Base-by-base conservation (phyloP, 2,797 vertebrate species). In the Agapornis canus region DNA sequence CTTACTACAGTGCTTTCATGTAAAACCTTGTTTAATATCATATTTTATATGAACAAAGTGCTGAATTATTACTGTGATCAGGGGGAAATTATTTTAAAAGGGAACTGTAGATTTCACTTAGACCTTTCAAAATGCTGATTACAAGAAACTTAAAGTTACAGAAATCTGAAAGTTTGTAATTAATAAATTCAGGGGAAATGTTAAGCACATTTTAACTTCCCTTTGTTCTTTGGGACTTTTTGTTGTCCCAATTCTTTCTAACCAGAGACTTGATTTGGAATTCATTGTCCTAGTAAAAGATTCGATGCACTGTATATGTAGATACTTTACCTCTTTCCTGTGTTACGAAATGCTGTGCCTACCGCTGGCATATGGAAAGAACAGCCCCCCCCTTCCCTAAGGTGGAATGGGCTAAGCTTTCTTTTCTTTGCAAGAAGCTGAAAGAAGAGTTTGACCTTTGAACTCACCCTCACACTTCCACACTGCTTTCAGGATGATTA, bases 371-470 rank as follows among this genome's bases (percentile, higher is more conserved):
- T 90, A 94, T 95, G 94, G 95, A 77, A 83, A 16, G 86, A 86
- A 70, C 82, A 73, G 92, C 75, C 82, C 85, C 85, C 83, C 86
- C 70, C 32, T 65, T 89, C 90, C 82, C 94, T 59, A 95, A 96
- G 96, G 95, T 95, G 87, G 86, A 96, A 90, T 40, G 93, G 93
- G 94, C 94, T 71, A 93, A 94, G 69, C 92, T 94, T 96, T 93
- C 94, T 92, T 97, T 95, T 97, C 95, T 97, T 95, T 92, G 92
- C 88, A 7, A 93, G 96, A 90, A 87, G 96, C 94, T 96, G 95
- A 97, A 97, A 98, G 94, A 97, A 92, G 95, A 97, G 97, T 97
- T 97, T 97, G 96, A 96, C 96, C 96, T 97, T 97, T 97, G 96
- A 94, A 96, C 95, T 98, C 92, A 3, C 82, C 93, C 94, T 96